Base-by-base conservation (phyloP, 30 jellyfish, hydroid and myxozoan genomes). In the Haliclystus octoradiatus region DNA sequence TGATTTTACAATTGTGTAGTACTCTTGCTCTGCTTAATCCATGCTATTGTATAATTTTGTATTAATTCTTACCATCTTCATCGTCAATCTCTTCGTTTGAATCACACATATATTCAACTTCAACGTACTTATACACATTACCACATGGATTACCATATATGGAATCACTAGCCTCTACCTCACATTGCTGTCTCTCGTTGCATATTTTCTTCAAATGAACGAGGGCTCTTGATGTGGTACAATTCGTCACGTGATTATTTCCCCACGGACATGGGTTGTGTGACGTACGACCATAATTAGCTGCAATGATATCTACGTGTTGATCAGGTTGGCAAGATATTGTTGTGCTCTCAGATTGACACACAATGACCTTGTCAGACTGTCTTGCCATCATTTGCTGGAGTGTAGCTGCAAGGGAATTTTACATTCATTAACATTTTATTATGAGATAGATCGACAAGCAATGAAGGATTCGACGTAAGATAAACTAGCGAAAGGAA, bases 221-320 rank as follows among this genome's bases (percentile, higher is more conserved):
- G 9, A 67, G 15, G 0, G 85, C 33, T n/a, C 50, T 68, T 50
- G 86, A 34, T 47, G 72, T 50, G 50, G 87, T 67, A 77, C 90
- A 77, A 35, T 77, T 69, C 31, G 90, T 77, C 46, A 28, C 79
- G 60, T 57, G 84, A 50, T 77, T 73, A 7, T 80, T 68, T 31
- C 90, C 90, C 90, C 90, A 77, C 49, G 90, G 87, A 53, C 90
- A 77, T 33, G 86, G 90, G 2, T 71, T 13, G 14, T 33, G 49
- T 23, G 86, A 68, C 27, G 90, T 77, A 19, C 90, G 75, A 26
- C 90, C 90, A 29, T 31, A 77, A 31, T 77, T 77, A 0, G 87
- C 86, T 7, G 28, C 52, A 1, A 77, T 26, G 33, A 77, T 69
- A 66, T 77, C 85, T 7, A 77, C 32, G 50, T 47, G 26, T 35